phyloP scores from a whole-genome alignment of 2,888 invertebrate species.

The Amphiduros pacificus region DNA sequence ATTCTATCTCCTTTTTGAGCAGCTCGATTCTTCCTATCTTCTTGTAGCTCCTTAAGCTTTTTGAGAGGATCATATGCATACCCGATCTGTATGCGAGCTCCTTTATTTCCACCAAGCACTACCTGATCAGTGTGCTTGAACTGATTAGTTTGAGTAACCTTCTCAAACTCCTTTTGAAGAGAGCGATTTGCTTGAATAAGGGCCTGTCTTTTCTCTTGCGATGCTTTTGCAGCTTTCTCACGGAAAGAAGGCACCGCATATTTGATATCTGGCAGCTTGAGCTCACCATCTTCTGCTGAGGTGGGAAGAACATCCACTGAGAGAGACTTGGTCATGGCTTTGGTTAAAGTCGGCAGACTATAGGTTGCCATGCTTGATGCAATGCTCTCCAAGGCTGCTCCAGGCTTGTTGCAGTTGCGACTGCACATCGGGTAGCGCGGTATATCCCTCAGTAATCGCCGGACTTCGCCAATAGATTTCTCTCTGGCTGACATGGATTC shows the following conservation, averaged over 20 bases:
- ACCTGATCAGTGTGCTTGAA: slow-evolving; percentile 2
- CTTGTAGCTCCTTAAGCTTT: not conserved
- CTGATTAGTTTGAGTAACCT: not conserved
- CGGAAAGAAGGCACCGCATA: not conserved
- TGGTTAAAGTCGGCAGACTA: not conserved
- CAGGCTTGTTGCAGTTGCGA: slow-evolving; percentile 14
- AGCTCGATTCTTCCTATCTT: too few species aligned
- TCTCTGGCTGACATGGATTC: slow-evolving; percentile 7
- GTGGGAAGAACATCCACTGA: too few species aligned
- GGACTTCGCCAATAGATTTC: slow-evolving; percentile 2
- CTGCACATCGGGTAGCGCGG: slow-evolving; percentile 6
- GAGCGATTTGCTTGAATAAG: not conserved
- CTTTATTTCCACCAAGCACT: not conserved
- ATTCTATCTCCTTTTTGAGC: too few species aligned
- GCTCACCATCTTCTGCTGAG: too few species aligned
- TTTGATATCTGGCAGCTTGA: too few species aligned
- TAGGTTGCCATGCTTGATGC: not conserved
- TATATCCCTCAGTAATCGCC: slow-evolving; percentile 2
- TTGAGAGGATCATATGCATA: slow-evolving; percentile 8
- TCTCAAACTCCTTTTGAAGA: slow-evolving; percentile 2
- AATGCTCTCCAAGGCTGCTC: slow-evolving; percentile 7
- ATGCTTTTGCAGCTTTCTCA: not conserved
- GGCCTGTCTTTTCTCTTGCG: not conserved
- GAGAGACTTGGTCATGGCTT: too few species aligned
- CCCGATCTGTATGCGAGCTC: slow-evolving; percentile 3